These are phyloP conservation scores for Spialia ferax DNA, from an alignment of 2,888 invertebrate genomes.

Conservation along the genomic window DNA sequence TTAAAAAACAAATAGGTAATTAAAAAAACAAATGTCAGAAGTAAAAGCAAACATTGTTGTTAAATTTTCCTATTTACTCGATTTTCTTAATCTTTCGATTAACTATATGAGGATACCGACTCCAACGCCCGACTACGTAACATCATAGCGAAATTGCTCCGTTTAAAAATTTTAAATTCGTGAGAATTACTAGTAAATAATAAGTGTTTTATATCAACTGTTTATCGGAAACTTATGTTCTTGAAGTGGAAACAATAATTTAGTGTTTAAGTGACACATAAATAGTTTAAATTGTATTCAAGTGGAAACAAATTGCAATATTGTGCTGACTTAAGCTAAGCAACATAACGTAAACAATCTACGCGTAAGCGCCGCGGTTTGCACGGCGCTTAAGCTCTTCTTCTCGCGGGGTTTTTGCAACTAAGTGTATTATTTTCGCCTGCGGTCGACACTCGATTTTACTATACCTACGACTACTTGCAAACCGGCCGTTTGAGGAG, in stretches of 20 bases:
- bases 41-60: too few relatives aligned
- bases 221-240: background rate
- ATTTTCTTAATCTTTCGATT: too few relatives aligned
- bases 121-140: background rate
- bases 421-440: background rate
- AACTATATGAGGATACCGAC: too few relatives aligned
- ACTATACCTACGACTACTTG: too few relatives aligned
- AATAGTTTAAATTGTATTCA: background rate
- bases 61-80: too few relatives aligned
- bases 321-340: background rate
- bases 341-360: too few relatives aligned
- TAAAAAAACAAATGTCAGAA: too few relatives aligned
- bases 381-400: too few relatives aligned
- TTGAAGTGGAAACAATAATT: background rate
- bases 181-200: background rate
- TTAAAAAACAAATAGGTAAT: too few relatives aligned
- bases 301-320: background rate
- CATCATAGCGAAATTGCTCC: background rate
- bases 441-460: too few relatives aligned
- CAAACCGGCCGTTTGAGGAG: too few relatives aligned
- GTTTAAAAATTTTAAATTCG: background rate
- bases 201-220: background rate
- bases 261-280: too few relatives aligned
- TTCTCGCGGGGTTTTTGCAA: background rate
- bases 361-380: background rate